A percentile compares a stretch with the other conserved stretches of the same genome.
phyloP scores from a whole-genome alignment of 2,888 invertebrate genomes.

The Pristionchus entomophagus region DNA sequence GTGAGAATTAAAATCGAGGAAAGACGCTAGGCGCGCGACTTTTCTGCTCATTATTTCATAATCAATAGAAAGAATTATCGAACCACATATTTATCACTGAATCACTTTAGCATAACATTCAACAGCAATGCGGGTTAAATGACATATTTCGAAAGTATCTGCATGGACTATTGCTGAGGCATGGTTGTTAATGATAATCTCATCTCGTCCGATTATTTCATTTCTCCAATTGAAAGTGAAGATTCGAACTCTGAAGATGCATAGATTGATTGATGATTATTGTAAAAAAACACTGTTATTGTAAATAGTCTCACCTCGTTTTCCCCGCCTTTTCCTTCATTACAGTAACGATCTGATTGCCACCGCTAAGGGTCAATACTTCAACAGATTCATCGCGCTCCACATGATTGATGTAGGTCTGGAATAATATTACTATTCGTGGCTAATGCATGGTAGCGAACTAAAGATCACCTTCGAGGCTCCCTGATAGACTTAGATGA shows the following conservation, averaged over 20 bases:
- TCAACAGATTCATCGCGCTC: not conserved
- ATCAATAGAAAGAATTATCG: too few species aligned
- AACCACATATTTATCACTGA: too few species aligned
- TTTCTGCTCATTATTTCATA: too few species aligned
- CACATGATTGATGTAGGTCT: too few species aligned
- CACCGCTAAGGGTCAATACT: not conserved
- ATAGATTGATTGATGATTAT: too few species aligned
- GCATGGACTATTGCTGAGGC: not conserved
- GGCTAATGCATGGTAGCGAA: too few species aligned
- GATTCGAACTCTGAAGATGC: not conserved
- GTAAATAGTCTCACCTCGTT: not conserved
- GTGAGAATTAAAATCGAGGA: too few species aligned
- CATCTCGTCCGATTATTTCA: not conserved
- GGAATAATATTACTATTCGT: too few species aligned
- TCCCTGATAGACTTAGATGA: too few species aligned
- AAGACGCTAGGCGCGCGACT: too few species aligned
- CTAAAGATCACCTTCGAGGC: too few species aligned
- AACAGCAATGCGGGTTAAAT: not conserved
- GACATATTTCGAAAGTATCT: not conserved
- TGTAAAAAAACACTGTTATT: too few species aligned
- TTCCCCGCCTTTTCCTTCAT: not conserved
- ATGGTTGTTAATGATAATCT: not conserved
- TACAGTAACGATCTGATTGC: not conserved
- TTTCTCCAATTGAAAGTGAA: not conserved
- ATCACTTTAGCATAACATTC: not conserved